phyloP scores from a whole-genome alignment of 2,113 vertebrate genomes.

The Platanista minor region DNA sequence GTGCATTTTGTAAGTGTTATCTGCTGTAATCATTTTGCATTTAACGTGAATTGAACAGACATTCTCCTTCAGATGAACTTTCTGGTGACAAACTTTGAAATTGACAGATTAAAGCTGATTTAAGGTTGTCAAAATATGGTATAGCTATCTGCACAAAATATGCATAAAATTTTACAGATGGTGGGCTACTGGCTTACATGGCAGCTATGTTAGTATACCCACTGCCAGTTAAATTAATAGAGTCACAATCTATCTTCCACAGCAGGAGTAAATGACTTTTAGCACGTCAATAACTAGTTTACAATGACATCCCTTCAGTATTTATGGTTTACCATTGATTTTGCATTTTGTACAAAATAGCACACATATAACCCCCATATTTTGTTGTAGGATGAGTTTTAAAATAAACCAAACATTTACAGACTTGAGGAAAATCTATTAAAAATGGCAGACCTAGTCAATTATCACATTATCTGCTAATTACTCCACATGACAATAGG shows the following conservation, averaged over 20 bases:
- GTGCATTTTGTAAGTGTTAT: constrained; percentile 73
- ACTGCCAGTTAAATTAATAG: constrained; percentile 73
- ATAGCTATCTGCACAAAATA: constrained; percentile 70
- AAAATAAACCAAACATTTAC: constrained; percentile 55
- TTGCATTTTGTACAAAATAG: constrained; percentile 59
- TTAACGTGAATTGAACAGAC: constrained; percentile 75
- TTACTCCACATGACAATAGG: constrained; percentile 15
- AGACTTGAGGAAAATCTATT: constrained; percentile 25
- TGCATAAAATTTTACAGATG: constrained; percentile 74
- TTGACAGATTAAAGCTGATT: constrained; percentile 80
- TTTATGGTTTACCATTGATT: constrained; percentile 73
- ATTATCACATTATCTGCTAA: constrained; percentile 40
- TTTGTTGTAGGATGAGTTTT: constrained; percentile 51
- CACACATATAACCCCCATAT: neutral
- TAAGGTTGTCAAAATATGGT: constrained; percentile 75
- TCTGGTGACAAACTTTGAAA: constrained; percentile 80
- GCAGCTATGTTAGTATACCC: constrained; percentile 63
- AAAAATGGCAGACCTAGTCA: constrained; percentile 45
- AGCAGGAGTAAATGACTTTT: constrained; percentile 70
- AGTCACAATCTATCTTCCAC: constrained; percentile 71
- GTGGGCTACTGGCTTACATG: constrained; percentile 56
- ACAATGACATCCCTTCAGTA: constrained; percentile 64
- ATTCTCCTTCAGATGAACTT: constrained; percentile 80
- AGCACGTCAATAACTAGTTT: constrained; percentile 72
- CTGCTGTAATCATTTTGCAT: constrained; percentile 74